Evolutionary conservation across 2,113 vertebrate species (phyloP).

Genomic region (Cacatua alba): DNA sequence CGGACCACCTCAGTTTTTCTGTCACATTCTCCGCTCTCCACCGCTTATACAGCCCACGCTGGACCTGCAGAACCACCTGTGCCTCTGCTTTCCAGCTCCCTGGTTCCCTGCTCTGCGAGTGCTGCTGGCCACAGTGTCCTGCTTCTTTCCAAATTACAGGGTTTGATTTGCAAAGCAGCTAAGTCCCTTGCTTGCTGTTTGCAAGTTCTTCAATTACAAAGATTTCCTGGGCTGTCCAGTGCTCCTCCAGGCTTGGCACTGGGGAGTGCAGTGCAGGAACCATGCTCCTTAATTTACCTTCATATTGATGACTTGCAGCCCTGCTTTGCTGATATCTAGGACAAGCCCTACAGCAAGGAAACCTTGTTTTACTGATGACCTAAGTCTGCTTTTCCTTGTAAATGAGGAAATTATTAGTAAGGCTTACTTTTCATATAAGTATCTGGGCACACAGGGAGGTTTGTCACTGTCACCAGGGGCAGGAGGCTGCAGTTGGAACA

Average conservation of each 20-base stretch:
- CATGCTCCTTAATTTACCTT: neutral
- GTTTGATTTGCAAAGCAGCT: neutral
- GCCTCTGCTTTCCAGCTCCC: neutral
- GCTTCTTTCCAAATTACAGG: neutral
- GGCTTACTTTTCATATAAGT: neutral
- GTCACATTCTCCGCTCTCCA: fast-evolving
- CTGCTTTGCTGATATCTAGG: neutral
- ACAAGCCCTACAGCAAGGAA: neutral
- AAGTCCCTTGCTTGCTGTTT: neutral
- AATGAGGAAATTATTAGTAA: neutral
- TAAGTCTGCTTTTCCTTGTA: neutral
- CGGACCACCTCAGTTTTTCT: neutral
- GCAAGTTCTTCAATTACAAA: neutral
- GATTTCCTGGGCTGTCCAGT: neutral
- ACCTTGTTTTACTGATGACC: neutral
- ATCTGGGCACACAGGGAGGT: neutral
- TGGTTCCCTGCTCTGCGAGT: neutral
- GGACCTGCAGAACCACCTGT: neutral
- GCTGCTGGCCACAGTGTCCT: neutral
- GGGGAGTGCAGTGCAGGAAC: neutral
- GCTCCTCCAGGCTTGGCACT: neutral
- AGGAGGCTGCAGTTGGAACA: neutral
- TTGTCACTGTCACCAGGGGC: neutral
- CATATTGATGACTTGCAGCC: neutral
- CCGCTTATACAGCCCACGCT: neutral